Percentiles rank a stretch among this genome's conserved stretches.
phyloP scores from a whole-genome alignment of 37 sponge, comb jelly and placozoan species.

The Cliona cf. orientalis region DNA sequence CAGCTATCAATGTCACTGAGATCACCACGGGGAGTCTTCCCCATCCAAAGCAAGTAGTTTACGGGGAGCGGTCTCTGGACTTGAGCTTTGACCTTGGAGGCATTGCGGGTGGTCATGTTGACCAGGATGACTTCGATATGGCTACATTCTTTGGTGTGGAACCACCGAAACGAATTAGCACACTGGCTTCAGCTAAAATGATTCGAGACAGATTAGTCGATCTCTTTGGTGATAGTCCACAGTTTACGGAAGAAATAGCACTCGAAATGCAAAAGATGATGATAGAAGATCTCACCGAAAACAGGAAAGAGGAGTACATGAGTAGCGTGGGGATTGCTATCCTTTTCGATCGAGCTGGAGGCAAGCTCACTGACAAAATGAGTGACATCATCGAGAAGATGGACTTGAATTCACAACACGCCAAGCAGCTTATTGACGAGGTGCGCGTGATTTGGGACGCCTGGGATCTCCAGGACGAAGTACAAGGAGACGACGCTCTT shows the following conservation, averaged over 20 bases:
- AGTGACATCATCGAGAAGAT: conserved; percentile 45
- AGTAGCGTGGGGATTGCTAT: conserved; percentile 71
- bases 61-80: conserved; percentile 83
- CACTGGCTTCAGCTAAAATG: conserved; percentile 81
- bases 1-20: conserved; percentile 74
- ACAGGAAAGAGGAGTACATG: conserved; percentile 89
- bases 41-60: conserved; percentile 75
- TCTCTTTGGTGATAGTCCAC: conserved; percentile 63
- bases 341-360: conserved; percentile 86
- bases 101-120: too few relatives aligned
- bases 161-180: conserved; percentile 63
- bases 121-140: conserved; percentile 79
- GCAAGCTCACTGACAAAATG: conserved; percentile 69
- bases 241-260: conserved; percentile 70
- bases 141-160: conserved; percentile 83
- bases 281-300: conserved; percentile 63
- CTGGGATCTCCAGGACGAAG: conserved; percentile 66
- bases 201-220: conserved; percentile 54
- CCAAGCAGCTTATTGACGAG: conserved; percentile 64
- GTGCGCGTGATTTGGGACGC: conserved; percentile 72
- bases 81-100: conserved; percentile 70
- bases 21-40: conserved; percentile 73
- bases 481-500: conserved; percentile 55
- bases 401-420: conserved; percentile 17
- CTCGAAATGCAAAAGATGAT: conserved; percentile 75